These are phyloP conservation scores for Andrena camellia DNA, from an alignment of 2,888 invertebrate species.

Conservation along the genomic window DNA sequence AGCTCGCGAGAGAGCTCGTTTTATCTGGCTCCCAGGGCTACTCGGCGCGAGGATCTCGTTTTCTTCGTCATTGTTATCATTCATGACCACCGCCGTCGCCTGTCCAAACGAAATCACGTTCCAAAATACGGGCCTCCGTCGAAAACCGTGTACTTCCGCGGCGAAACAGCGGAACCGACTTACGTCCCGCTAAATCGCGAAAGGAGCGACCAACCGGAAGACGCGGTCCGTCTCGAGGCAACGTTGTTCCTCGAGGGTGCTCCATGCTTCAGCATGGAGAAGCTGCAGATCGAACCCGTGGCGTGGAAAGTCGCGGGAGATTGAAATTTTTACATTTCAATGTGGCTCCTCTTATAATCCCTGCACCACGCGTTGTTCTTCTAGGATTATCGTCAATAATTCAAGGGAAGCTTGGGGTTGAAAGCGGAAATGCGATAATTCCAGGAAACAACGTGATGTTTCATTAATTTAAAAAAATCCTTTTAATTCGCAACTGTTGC, in stretches of 20 bases:
- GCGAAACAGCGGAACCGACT: slow-evolving; percentile 9
- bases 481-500: slow-evolving; percentile 43
- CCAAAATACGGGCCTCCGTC: slow-evolving; percentile 5
- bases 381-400: slow-evolving; percentile 41
- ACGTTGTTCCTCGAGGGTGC: background rate
- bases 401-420: slow-evolving; percentile 26
- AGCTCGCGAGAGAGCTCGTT: slow-evolving; percentile 10
- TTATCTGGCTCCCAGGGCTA: slow-evolving; percentile 28
- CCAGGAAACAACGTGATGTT: slow-evolving; percentile 18
- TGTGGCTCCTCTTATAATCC: slow-evolving; percentile 19
- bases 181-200: slow-evolving; percentile 9
- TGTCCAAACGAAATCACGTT: slow-evolving; percentile 24
- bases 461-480: slow-evolving; percentile 55
- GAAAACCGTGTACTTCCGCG: background rate
- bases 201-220: background rate
- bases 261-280: background rate
- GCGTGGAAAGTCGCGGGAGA: background rate
- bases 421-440: slow-evolving; percentile 23
- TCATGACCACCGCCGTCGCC: background rate
- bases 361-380: background rate
- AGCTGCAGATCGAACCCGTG: background rate
- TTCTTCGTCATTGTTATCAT: slow-evolving; percentile 49
- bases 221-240: background rate
- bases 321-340: slow-evolving; percentile 48
- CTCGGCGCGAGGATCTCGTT: slow-evolving; percentile 50